These are phyloP conservation scores for Spinus pinus DNA, from an alignment of 2,797 vertebrate genomes.

Conservation along the genomic window DNA sequence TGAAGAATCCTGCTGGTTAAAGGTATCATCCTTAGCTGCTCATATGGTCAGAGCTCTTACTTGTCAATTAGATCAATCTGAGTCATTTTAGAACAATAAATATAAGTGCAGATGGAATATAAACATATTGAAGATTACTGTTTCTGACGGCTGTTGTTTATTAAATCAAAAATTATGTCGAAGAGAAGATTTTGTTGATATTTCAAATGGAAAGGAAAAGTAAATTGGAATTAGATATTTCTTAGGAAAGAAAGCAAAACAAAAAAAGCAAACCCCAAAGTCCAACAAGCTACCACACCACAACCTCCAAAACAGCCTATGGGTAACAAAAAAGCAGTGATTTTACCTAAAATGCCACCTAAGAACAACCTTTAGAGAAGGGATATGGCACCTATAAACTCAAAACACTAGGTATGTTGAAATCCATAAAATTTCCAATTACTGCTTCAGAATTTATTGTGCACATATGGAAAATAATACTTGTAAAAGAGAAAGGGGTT, in stretches of 20 bases:
- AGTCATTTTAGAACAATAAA: constrained; percentile 55
- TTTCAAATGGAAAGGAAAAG: constrained; percentile 1
- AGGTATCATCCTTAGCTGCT: constrained; percentile 55
- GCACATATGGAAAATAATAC: constrained; percentile 88
- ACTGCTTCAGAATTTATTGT: constrained; percentile 81
- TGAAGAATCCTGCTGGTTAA: constrained; percentile 48
- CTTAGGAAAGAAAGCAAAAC: neutral
- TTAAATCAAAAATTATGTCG: constrained; percentile 32
- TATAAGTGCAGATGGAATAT: constrained; percentile 40
- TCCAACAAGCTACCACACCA: neutral
- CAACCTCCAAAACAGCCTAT: neutral
- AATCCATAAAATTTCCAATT: constrained; percentile 85
- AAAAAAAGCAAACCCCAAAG: accelerated
- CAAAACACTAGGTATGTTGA: constrained; percentile 71
- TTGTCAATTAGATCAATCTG: constrained; percentile 32
- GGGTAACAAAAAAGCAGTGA: neutral
- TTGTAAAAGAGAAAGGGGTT: constrained; percentile 83
- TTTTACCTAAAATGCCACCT: constrained; percentile 43
- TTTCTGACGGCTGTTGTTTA: constrained; percentile 6
- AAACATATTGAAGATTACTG: constrained; percentile 43
- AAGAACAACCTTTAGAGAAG: constrained; percentile 61
- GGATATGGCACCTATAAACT: constrained; percentile 69
- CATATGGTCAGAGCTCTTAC: neutral
- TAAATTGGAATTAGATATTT: neutral
- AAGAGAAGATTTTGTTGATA: neutral